Percentiles rank a stretch among this genome's conserved stretches.
Evolutionary conservation across 2,113 vertebrate species (phyloP).

Genomic region (Pollachius pollachius): DNA sequence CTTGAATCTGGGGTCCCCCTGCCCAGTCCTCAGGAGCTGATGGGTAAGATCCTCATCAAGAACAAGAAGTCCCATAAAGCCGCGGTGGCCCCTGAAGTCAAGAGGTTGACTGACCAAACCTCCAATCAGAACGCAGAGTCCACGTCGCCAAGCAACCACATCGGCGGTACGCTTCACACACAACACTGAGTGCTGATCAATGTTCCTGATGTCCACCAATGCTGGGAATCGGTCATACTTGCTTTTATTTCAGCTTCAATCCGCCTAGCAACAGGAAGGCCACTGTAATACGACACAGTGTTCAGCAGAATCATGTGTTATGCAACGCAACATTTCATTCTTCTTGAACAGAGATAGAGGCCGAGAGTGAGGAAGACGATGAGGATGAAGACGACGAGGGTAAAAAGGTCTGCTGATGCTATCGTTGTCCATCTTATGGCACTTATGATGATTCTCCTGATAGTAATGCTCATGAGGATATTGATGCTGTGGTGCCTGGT

Average conservation of each 20-base stretch:
- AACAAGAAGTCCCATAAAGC: constrained; percentile 99
- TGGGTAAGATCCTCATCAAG: constrained; percentile 97
- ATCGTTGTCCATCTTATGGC: constrained; percentile 45
- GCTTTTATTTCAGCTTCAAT: no score
- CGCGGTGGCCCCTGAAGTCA: constrained; percentile 82
- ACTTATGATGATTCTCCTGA: constrained; percentile 24
- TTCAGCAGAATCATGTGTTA: constrained; percentile 20
- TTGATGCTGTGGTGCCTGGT: background rate
- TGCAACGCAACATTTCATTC: background rate
- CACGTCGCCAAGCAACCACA: constrained; percentile 89
- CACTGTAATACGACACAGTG: no score
- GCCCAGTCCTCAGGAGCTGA: constrained; percentile 93
- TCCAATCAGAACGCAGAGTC: constrained; percentile 91
- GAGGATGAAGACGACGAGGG: constrained; percentile 75
- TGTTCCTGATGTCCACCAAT: background rate
- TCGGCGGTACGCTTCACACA: constrained; percentile 50
- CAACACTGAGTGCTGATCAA: background rate
- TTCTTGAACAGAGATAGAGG: constrained; percentile 65
- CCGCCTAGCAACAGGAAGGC: no score
- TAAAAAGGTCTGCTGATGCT: constrained; percentile 83
- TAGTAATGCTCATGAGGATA: background rate
- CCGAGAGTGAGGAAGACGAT: constrained; percentile 71
- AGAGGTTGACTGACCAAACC: constrained; percentile 87
- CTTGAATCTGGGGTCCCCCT: constrained; percentile 88
- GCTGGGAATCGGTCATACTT: background rate